phyloP scores from a whole-genome alignment of 2,888 invertebrate genomes.

The Ptilodon capucinus region DNA sequence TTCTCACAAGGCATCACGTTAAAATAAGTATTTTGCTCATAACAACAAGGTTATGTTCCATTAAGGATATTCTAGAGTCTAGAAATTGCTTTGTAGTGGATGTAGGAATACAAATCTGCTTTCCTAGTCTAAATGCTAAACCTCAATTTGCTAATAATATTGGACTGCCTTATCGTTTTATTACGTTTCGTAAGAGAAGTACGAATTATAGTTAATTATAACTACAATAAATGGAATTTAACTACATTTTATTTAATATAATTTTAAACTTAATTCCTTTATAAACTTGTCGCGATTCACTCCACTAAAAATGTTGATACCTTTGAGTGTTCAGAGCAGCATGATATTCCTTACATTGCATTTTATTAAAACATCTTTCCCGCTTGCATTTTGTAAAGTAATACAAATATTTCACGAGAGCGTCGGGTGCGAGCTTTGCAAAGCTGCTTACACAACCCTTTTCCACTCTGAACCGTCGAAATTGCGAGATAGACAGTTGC shows the following conservation, averaged over 20 bases:
- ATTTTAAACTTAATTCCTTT: neutral
- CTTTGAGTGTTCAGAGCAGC: slow-evolving; percentile 9
- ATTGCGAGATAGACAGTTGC: slow-evolving; percentile 44
- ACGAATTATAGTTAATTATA: too few relatives aligned
- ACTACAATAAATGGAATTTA: neutral
- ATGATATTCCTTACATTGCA: slow-evolving; percentile 23
- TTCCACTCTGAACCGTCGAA: slow-evolving; percentile 37
- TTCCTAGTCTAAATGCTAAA: too few relatives aligned
- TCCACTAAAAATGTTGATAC: slow-evolving; percentile 6
- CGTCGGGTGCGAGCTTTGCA: slow-evolving; percentile 19
- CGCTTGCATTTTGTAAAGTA: slow-evolving; percentile 29
- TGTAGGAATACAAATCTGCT: too few relatives aligned
- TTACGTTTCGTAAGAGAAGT: too few relatives aligned
- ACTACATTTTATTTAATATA: neutral
- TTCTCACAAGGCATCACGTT: too few relatives aligned
- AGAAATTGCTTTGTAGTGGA: too few relatives aligned
- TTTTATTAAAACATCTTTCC: slow-evolving; percentile 18
- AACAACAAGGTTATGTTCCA: too few relatives aligned
- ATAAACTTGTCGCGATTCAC: slow-evolving; percentile 4
- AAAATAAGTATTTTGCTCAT: too few relatives aligned
- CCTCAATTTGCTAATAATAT: too few relatives aligned
- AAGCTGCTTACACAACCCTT: slow-evolving; percentile 42
- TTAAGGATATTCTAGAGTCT: too few relatives aligned
- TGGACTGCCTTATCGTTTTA: too few relatives aligned
- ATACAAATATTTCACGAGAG: slow-evolving; percentile 39